Percentiles rank a stretch among this genome's conserved stretches.
These are phyloP conservation scores for Adelphocoris suturalis DNA, from an alignment of 2,888 invertebrate species.

Conservation along the genomic window DNA sequence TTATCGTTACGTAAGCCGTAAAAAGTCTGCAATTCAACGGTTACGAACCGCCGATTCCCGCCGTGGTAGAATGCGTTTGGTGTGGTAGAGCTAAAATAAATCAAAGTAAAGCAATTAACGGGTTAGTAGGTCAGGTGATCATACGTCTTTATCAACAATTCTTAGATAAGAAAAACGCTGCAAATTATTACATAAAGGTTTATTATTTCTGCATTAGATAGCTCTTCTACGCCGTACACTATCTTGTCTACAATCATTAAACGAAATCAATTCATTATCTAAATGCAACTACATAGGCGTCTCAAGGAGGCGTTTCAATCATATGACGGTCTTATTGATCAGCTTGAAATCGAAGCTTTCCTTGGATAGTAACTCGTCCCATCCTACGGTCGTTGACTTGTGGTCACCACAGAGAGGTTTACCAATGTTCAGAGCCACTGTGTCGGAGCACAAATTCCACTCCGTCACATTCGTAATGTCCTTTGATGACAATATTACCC, in stretches of 20 bases:
- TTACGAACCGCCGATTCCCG: conserved; percentile 2
- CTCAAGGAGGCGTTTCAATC: too few relatives aligned
- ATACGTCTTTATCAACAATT: too few relatives aligned
- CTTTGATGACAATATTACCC: conserved; percentile 47
- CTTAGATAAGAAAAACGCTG: too few relatives aligned
- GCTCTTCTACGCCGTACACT: too few relatives aligned
- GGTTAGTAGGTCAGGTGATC: background rate
- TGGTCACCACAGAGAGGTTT: conserved; percentile 46
- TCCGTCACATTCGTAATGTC: conserved; percentile 45
- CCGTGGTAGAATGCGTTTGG: background rate
- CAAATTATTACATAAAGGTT: too few relatives aligned
- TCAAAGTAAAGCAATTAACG: background rate
- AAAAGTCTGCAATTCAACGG: conserved; percentile 36
- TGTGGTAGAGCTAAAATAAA: background rate
- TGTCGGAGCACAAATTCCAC: conserved; percentile 22
- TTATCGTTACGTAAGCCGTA: background rate
- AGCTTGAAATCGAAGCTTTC: conserved; percentile 52
- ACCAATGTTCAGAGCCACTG: conserved; percentile 52
- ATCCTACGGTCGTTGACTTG: conserved; percentile 59
- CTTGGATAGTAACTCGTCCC: conserved; percentile 55
- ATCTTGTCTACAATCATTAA: too few relatives aligned
- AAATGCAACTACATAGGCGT: too few relatives aligned
- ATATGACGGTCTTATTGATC: conserved; percentile 44
- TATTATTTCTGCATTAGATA: too few relatives aligned
- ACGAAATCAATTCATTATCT: too few relatives aligned